Conservation (phyloP, 2,888 invertebrate species). For the Limnephilus auricula region DNA sequence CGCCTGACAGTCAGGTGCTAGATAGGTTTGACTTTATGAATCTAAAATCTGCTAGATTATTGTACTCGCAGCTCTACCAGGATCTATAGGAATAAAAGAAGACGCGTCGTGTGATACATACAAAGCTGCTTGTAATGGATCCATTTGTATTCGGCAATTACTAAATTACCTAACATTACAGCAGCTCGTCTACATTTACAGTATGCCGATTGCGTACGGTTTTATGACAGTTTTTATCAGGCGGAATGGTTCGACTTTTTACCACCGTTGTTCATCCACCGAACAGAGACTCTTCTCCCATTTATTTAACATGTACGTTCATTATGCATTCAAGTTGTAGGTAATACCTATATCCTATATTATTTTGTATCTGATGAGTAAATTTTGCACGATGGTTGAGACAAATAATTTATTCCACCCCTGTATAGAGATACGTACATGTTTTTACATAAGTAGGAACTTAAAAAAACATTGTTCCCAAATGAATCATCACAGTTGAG, state of each 20-base stretch:
- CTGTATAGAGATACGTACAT: neutral
- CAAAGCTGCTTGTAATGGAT: neutral
- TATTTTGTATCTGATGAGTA: neutral
- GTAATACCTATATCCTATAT: neutral
- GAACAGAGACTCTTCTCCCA: neutral
- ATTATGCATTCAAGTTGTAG: neutral
- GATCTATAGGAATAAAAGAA: slow-evolving; percentile 22
- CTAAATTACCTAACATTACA: slow-evolving; percentile 54
- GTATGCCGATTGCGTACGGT: slow-evolving; percentile 26
- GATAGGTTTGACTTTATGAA: neutral
- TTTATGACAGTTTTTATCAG: slow-evolving; percentile 47
- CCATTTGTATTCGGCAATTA: slow-evolving; percentile 54
- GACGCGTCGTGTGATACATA: neutral
- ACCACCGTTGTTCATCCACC: slow-evolving; percentile 6
- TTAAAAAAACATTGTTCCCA: neutral
- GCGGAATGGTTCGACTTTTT: slow-evolving; percentile 25
- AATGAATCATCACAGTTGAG: neutral
- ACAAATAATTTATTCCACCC: neutral
- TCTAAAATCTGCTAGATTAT: neutral
- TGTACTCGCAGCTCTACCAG: slow-evolving; percentile 9
- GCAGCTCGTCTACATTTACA: slow-evolving; percentile 3
- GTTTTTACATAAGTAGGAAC: neutral
- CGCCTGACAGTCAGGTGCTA: neutral
- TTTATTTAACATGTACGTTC: neutral
- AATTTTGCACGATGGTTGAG: neutral